Evolutionary conservation across 2,888 invertebrate genomes (phyloP).

Genomic region (Neoascia interrupta): DNA sequence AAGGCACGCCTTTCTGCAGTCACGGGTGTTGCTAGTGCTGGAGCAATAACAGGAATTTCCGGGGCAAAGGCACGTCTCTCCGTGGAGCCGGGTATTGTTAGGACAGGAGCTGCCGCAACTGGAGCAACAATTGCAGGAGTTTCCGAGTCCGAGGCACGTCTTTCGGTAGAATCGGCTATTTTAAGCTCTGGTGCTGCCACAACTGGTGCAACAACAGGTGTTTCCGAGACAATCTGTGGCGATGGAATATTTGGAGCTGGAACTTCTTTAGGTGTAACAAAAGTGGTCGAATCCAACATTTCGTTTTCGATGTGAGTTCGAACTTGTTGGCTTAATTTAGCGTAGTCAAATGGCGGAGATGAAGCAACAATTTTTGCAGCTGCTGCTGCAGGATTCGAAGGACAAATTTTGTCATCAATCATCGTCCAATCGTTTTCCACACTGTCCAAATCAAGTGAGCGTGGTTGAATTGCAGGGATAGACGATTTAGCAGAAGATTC

Average conservation of each 20-base stretch:
- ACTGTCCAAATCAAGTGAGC: too few relatives aligned
- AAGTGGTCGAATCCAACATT: conserved; percentile 50
- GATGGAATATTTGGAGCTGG: conserved; percentile 1
- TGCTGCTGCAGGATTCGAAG: conserved; percentile 28
- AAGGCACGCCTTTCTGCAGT: conserved; percentile 70
- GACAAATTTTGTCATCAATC: conserved; percentile 71
- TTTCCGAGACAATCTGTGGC: not conserved
- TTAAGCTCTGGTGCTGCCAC: not conserved
- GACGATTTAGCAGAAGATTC: conserved; percentile 9
- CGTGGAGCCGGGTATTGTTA: too few relatives aligned
- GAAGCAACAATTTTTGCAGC: conserved; percentile 35
- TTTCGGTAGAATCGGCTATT: too few relatives aligned
- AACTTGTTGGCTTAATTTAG: conserved; percentile 73
- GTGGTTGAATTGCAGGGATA: too few relatives aligned
- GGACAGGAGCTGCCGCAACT: not conserved
- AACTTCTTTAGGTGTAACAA: conserved; percentile 66
- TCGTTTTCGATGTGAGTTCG: conserved; percentile 74
- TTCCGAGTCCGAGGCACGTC: too few relatives aligned
- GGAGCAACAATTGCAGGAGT: not conserved
- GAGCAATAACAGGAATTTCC: not conserved
- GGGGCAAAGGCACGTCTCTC: not conserved
- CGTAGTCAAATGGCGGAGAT: conserved; percentile 70
- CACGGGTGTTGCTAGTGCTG: conserved; percentile 51
- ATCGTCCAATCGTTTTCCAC: conserved; percentile 76
- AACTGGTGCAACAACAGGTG: not conserved